These are phyloP conservation scores for Drosophila greeni DNA, from an alignment of 2,888 invertebrate species.

Conservation along the genomic window DNA sequence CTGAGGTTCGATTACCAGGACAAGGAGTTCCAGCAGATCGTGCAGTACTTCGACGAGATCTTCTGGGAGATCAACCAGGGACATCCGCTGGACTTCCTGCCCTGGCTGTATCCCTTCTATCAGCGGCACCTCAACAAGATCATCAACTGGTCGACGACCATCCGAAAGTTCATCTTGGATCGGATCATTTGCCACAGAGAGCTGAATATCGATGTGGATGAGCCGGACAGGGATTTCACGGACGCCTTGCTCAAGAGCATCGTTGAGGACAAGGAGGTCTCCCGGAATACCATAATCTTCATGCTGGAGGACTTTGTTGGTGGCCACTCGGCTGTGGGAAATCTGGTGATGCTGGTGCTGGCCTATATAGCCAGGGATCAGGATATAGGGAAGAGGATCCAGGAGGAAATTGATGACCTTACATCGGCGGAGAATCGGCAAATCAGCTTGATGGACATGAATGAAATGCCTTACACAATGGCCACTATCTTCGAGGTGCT, in stretches of 20 bases:
- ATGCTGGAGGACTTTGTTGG: conserved; percentile 92
- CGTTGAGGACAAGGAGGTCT: conserved; percentile 82
- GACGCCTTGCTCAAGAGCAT: conserved; percentile 87
- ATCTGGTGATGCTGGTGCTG: conserved; percentile 87
- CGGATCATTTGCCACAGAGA: conserved; percentile 83
- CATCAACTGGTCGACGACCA: conserved; percentile 84
- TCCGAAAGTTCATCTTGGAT: conserved; percentile 85
- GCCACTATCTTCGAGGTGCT: conserved; percentile 89
- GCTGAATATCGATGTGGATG: conserved; percentile 79
- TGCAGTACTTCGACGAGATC: conserved; percentile 88
- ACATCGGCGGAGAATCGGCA: conserved; percentile 80
- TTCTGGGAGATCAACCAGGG: conserved; percentile 95
- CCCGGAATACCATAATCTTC: conserved; percentile 87
- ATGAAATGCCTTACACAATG: conserved; percentile 87
- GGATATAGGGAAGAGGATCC: conserved; percentile 83
- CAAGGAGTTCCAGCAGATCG: conserved; percentile 83
- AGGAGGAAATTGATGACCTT: conserved; percentile 83
- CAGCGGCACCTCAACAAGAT: conserved; percentile 84
- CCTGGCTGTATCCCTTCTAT: conserved; percentile 88
- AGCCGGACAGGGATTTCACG: conserved; percentile 86
- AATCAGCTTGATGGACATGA: conserved; percentile 83
- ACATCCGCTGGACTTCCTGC: conserved; percentile 90
- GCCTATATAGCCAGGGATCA: conserved; percentile 84
- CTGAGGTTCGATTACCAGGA: conserved; percentile 85
- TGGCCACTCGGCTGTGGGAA: conserved; percentile 91